Evolutionary conservation across 2,797 vertebrate species (phyloP), one percentile per base, ranked within the genome.

Genomic region (Iguana delicatissima): DNA sequence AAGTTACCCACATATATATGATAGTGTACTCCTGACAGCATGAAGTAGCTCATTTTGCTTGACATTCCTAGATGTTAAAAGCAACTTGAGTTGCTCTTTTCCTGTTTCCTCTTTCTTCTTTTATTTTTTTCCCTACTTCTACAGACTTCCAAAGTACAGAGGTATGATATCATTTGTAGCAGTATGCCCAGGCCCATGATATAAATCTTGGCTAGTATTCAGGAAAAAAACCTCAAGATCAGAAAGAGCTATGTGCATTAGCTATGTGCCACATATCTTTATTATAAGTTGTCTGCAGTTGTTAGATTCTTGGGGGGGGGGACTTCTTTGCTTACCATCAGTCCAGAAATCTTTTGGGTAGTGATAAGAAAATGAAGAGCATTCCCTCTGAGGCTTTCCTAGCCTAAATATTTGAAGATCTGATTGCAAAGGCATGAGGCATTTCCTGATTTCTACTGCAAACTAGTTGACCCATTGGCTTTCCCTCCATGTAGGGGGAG

Each of bases 371-470:
- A 81, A 86, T 52, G 52, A 62, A 89, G 76, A 85, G 14, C 50
- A 87, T 93, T 93, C 89, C 62, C 67, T 91, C 72, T 84, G 80
- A 72, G 81, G 72, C 85, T 59, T 84, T 55, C 59, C 91, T 89
- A 88, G 83, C 50, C 57, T 79, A 93, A 93, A 74, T 94, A 92
- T 94, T 93, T 93, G 85, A 93, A 89, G 57, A 93, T 67, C 35
- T 87, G n/a, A 90, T 80, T 87, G 80, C 10, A 91, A 93, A 93
- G 57, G 24, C 46, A 73, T 88, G 42, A 84, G 85, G 90, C 92
- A 85, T 93, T 92, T 95, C 92, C 89, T 92, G 88, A 32, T 83
- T 80, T 91, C 24, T 92, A 50, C 57, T 64, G 2, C 87, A 93
- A 80, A 38, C 67, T 88, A 1, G 0, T 64, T 93, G 93, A 91